Base-by-base conservation (phyloP, 2,888 invertebrate species). In the Aphrophora alni region DNA sequence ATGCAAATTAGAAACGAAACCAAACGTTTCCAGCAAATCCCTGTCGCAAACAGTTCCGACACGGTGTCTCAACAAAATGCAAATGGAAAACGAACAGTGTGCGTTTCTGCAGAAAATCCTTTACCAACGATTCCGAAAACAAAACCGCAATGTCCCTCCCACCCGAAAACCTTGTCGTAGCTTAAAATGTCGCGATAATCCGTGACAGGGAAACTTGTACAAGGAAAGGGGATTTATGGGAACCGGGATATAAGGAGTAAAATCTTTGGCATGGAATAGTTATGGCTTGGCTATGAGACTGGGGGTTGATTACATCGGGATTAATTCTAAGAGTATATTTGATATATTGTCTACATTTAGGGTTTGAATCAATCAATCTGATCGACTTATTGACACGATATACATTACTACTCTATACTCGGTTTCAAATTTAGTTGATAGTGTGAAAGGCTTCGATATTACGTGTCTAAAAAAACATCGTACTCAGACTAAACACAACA, bases 11-110 rank as follows among this genome's bases (percentile, higher is more conserved):
- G 75, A 82, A 76, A 77, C 78, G 75, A 76, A 70, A 77, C 51
- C 59, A 28, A 70, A 81, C 83, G 76, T 84, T 84, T 83, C 83
- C 78, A 82, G 80, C 84, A 84, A 80, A 24, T 73, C 33, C 24
- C 73, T 27, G 26, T 27, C 24, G 73, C 28, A 4, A 17, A 21
- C 59, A 59, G 21, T 21, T 21, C 21, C 59, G 59, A 59, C 59
- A 59, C 59, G n/a, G 59, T 21, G 59, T 59, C 59, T 59, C 59
- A 59, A 59, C 59, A 8, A 59, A 59, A 59, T 59, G 59, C 59
- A 59, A 59, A 59, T 59, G 59, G 59, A 59, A 59, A 33, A 59
- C 21, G 59, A 59, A 59, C 59, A 21, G 59, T 59, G 59, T 21
- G n/a, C 59, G 59, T 21, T 21, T 59, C 59, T n/a, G 59, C 59